Conservation (phyloP, 2,888 invertebrate genomes). For the Graphium colonna region DNA sequence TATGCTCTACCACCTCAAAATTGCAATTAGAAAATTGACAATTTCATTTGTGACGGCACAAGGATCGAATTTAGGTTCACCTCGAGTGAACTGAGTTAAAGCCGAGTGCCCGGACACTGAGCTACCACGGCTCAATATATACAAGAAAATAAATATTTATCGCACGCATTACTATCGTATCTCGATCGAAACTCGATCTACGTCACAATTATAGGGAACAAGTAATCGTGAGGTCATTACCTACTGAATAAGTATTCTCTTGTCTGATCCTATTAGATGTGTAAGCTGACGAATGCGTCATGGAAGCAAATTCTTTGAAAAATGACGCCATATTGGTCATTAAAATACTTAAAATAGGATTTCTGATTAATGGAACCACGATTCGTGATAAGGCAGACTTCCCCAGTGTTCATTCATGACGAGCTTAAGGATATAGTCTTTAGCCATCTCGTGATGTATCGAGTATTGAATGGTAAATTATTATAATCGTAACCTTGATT, state of each 20-base stretch:
- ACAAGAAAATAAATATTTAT: no score
- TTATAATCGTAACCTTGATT: no score
- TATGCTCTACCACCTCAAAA: no score
- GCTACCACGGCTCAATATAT: no score
- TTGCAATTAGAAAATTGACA: no score
- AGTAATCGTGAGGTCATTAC: not conserved
- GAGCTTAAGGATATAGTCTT: slow-evolving; percentile 4
- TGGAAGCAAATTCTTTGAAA: slow-evolving; percentile 6
- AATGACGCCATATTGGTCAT: slow-evolving; percentile 3
- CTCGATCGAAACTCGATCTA: not conserved
- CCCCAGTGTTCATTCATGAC: slow-evolving; percentile 1
- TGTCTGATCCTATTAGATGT: not conserved
- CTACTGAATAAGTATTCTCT: not conserved
- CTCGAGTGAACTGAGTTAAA: no score
- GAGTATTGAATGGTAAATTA: no score
- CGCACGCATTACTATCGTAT: no score
- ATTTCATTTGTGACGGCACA: no score
- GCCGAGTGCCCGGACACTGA: no score
- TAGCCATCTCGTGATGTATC: not conserved
- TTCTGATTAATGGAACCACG: not conserved
- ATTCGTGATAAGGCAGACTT: slow-evolving; percentile 1
- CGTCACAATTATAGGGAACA: not conserved
- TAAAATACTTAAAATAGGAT: not conserved
- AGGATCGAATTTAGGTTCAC: no score
- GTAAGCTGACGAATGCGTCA: slow-evolving; percentile 1